Conservation (phyloP, 2,888 invertebrate species). For the Chrysotoxum bicinctum region DNA sequence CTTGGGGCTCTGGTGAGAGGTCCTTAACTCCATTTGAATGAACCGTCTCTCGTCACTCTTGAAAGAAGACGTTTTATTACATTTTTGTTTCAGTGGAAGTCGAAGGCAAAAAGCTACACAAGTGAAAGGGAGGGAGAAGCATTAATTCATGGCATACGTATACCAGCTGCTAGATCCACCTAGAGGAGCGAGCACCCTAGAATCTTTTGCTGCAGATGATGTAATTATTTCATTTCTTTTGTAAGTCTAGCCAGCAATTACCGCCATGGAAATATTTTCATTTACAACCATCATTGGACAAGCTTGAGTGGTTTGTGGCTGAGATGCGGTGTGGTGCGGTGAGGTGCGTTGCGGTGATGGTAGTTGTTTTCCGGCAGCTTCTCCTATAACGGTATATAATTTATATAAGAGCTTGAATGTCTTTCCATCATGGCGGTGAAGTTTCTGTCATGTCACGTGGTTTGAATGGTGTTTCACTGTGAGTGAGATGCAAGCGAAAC, state of each 20-base stretch:
- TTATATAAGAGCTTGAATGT: constrained; percentile 4
- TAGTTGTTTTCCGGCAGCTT: constrained; percentile 21
- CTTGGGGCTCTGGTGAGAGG: not conserved
- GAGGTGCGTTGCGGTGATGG: not conserved
- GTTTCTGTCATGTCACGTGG: constrained; percentile 63
- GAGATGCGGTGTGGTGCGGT: not conserved
- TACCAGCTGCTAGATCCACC: not conserved
- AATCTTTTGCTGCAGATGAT: constrained; percentile 26
- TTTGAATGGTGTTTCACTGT: constrained; percentile 53
- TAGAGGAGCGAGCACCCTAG: constrained; percentile 10
- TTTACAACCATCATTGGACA: constrained; percentile 63
- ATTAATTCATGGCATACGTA: constrained; percentile 2
- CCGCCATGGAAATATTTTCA: constrained; percentile 62
- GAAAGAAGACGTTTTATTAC: constrained; percentile 42
- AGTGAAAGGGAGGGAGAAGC: not conserved
- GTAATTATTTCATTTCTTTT: constrained; percentile 61
- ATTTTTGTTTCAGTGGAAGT: not conserved
- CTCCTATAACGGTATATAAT: not conserved
- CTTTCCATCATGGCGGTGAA: constrained; percentile 20
- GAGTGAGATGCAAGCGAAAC: constrained; percentile 38
- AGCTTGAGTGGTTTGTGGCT: constrained; percentile 49
- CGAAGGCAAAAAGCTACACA: not conserved
- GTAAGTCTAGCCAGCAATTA: constrained; percentile 63
- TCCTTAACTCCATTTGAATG: not conserved
- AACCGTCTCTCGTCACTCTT: constrained; percentile 6